Base-by-base conservation (phyloP, 1,140 invertebrate species). In the Chymomyza costata region DNA sequence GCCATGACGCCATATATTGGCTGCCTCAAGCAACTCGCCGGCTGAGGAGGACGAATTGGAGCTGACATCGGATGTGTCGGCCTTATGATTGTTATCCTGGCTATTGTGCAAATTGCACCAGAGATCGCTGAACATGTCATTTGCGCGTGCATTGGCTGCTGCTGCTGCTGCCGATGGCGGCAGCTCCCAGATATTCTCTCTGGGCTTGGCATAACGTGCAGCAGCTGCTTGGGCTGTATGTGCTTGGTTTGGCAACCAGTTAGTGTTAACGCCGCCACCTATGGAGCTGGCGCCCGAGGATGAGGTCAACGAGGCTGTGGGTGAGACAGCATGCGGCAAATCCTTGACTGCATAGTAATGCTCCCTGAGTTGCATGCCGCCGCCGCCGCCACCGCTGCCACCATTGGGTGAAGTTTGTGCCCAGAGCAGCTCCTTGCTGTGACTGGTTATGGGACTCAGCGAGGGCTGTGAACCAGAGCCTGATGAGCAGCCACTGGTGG, bases 371-470 rank as follows among this genome's bases (percentile, higher is more conserved):
- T 59, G 38, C 21, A 44, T 67, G 54, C 18, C 44, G 30, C 10
- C 35, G 40, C 1, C 56, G 59, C 2, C 46, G 34, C 18, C 71
- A 37, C 19, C 31, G 37, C 2, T 56, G 44, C 1, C 14, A 11
- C 47, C 53, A 35, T 44, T 59, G 45, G n/a, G n/a, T n/a, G n/a
- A n/a, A n/a, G n/a, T n/a, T n/a, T n/a, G n/a, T n/a, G 74, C 43
- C 68, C 84, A 83, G 13, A 86, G 58, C 48, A 78, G 60, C 51
- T 86, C 84, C 52, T 86, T 86, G 65, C 84, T 70, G 54, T 83
- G 76, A 38, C 62, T 71, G 21, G 67, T 82, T 19, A 71, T 84
- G 15, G 84, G 84, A 50, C 84, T 85, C 3, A 85, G 35, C 37
- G 83, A 85, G 8, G 81, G 73, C 48, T 85, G 82, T 10, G 82